phyloP scores from a whole-genome alignment of 2,888 invertebrate species.

The Clusia tigrina region DNA sequence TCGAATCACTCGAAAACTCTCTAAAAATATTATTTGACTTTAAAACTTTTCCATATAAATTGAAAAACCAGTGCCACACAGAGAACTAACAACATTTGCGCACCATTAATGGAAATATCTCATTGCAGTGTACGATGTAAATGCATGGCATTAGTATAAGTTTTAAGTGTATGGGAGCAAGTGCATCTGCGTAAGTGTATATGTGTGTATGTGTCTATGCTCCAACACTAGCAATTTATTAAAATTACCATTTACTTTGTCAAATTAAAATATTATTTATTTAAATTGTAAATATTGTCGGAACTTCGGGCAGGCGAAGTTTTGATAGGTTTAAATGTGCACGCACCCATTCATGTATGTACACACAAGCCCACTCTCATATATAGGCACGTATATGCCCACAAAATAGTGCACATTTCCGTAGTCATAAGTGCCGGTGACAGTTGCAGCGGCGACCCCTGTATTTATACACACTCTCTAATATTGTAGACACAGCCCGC shows the following conservation, averaged over 20 bases:
- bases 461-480: background rate
- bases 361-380: constrained; percentile 1
- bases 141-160: too few relatives aligned
- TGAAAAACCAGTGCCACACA: too few relatives aligned
- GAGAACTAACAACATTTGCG: too few relatives aligned
- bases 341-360: background rate
- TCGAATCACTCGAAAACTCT: too few relatives aligned
- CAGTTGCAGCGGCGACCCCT: background rate
- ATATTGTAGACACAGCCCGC: too few relatives aligned
- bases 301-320: constrained; percentile 37
- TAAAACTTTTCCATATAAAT: too few relatives aligned
- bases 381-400: background rate
- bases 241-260: constrained; percentile 52
- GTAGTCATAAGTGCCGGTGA: background rate
- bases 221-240: constrained; percentile 47
- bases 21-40: too few relatives aligned
- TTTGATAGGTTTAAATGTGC: constrained; percentile 19
- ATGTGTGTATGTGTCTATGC: too few relatives aligned
- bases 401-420: background rate
- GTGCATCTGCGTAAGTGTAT: too few relatives aligned
- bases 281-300: constrained; percentile 54
- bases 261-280: constrained; percentile 58
- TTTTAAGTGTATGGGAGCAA: too few relatives aligned
- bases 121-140: too few relatives aligned
- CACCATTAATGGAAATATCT: too few relatives aligned